Evolutionary conservation across 2,888 invertebrate genomes (phyloP), one percentile per base, ranked within the genome.

Genomic region (Beris morrisii): DNA sequence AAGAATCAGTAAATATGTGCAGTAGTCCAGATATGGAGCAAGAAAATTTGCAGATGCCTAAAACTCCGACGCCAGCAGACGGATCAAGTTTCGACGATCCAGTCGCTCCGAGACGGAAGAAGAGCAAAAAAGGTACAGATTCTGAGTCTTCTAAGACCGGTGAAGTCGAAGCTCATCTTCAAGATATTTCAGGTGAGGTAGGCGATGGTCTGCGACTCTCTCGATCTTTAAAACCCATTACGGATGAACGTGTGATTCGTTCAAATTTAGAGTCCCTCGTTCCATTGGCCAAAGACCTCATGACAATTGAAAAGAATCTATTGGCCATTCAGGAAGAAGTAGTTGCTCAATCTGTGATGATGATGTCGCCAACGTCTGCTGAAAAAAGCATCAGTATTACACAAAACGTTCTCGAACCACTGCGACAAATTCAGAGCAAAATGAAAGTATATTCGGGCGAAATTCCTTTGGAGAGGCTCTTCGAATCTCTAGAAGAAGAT

Each of bases 341-440:
- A 6, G 79, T 86, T 52, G 78, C 86, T 4, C 87, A 88, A 75
- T 86, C 88, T 7, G 84, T 86, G 56, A 79, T 86, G 69, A 87
- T 89, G 84, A 85, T 88, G 73, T 85, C 88, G 0, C 84, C 87
- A 9, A 84, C 86, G 30, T 85, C 88, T 4, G 87, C 87, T 0
- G 86, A 87, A 64, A 84, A 85, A 73, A 89, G 88, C 73, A 82
- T 88, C 69, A 87, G 87, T 75, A 86, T 88, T 32, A 83, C 89
- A 11, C 83, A 82, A 55, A 87, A 86, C 73, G 77, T 89, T 31
- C 80, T 84, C 7, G 83, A 85, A 44, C 88, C 89, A 0, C 75
- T 89, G 12, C 83, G 83, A 64, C 87, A 88, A 76, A 85, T 89
- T 46, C 85, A 87, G 71, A 86, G 84, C 52, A 85, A 87, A 71